Base-by-base conservation (phyloP, 2,797 vertebrate genomes). In the Notoglanidium macrostoma region DNA sequence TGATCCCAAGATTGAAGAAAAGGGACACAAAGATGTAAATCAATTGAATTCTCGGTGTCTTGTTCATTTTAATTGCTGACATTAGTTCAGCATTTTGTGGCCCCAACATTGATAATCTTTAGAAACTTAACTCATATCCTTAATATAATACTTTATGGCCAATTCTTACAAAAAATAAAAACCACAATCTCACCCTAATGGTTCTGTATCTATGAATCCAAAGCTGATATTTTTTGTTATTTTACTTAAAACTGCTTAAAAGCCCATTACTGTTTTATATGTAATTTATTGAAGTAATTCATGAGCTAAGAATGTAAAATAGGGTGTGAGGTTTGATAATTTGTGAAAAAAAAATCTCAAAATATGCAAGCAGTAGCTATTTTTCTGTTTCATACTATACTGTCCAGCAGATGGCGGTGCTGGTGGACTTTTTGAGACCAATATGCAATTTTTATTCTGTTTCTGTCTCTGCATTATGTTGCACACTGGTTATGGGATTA, bases 381-480 rank as follows among this genome's bases (percentile, higher is more conserved):
- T 26, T n/a, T 76, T 63, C 44, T 59, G 35, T 61, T 74, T 61
- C 40, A 61, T 23, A 6, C 55, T n/a, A 63, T 76, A 26, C 8
- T 85, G 51, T 46, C 90, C 93, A 91, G 54, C 40, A 85, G 93
- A 90, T 92, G 93, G 91, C 92, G 93, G 87, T 86, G 89, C 54
- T 49, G 78, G 14, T 76, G 15, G 83, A 73, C 19, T n/a, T 81
- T 81, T 44, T 87, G 87, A 88, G 85, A 88, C 85, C 14, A 77
- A 49, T 21, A 40, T 51, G 40, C 21, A 49, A 23, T 19, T 23
- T 54, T 54, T 23, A 81, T 63, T 81, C 57, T 17, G 0, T 59
- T 7, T 63, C 44, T 77, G n/a, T 59, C 19, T 70, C 5, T 59
- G 65, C 74, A 79, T 84, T 79, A 84, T 57, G 32, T 40, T 29